Evolutionary conservation across 2,113 vertebrate genomes (phyloP).

Genomic region (Saccopteryx bilineata): DNA sequence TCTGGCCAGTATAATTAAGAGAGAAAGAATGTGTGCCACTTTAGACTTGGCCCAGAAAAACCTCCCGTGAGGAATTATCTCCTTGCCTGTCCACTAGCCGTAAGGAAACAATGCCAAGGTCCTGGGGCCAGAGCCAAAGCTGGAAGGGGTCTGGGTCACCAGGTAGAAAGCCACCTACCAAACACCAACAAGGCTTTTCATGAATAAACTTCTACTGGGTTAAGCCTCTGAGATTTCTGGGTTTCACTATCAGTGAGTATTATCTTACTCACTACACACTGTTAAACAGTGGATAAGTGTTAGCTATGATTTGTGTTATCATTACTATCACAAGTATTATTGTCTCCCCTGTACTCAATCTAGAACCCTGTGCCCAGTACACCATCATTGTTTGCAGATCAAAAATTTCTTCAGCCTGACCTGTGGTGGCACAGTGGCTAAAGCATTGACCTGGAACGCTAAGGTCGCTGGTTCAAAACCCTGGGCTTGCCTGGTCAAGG

Average conservation of each 20-base stretch:
- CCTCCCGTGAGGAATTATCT: background rate
- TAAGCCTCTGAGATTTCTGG: background rate
- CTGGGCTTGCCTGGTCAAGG: too few species aligned
- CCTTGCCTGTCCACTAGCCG: background rate
- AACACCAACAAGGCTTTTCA: background rate
- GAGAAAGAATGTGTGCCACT: background rate
- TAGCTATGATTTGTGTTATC: fast-evolving
- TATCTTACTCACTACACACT: background rate
- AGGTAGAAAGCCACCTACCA: background rate
- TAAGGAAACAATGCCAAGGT: background rate
- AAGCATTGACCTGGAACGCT: too few species aligned
- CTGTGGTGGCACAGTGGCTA: too few species aligned
- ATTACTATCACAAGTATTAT: fast-evolving
- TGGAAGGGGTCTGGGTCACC: background rate
- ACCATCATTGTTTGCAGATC: background rate
- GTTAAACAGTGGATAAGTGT: fast-evolving
- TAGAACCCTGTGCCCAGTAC: background rate
- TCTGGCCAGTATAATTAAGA: background rate
- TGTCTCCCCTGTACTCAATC: background rate
- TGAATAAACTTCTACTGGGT: background rate
- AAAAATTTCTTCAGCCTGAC: too few species aligned
- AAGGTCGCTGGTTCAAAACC: too few species aligned
- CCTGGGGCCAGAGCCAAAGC: background rate
- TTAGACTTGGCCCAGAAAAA: background rate
- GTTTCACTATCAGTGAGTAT: background rate